Evolutionary conservation across 2,888 invertebrate species (phyloP).

Genomic region (Pachliopta kotzebuea): DNA sequence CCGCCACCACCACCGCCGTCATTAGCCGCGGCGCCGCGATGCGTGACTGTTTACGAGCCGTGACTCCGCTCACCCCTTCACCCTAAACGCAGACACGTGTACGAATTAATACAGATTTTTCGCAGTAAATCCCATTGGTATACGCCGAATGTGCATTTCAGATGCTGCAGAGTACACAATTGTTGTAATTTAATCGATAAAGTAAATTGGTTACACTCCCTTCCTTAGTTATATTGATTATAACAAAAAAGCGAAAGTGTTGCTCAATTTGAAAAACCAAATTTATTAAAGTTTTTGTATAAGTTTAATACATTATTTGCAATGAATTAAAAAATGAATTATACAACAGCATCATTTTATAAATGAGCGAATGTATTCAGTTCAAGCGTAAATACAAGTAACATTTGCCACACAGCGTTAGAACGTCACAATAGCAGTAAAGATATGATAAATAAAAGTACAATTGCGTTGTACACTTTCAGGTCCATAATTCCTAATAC

Average conservation of each 20-base stretch:
- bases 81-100: constrained; percentile 75
- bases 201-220: constrained; percentile 15
- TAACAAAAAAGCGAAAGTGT: background rate
- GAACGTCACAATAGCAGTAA: background rate
- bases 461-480: constrained; percentile 9
- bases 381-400: background rate
- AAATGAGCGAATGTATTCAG: background rate
- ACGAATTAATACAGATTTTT: constrained; percentile 73
- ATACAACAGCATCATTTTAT: too few relatives aligned
- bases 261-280: background rate
- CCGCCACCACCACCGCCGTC: constrained; percentile 53
- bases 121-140: constrained; percentile 44
- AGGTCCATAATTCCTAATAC: constrained; percentile 53
- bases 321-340: too few relatives aligned
- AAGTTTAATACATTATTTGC: too few relatives aligned
- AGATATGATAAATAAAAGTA: constrained; percentile 1
- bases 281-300: too few relatives aligned
- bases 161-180: constrained; percentile 17
- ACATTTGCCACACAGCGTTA: background rate
- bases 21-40: constrained; percentile 59
- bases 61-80: constrained; percentile 69
- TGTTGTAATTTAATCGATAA: constrained; percentile 25
- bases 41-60: constrained; percentile 76
- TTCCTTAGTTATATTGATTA: constrained; percentile 6
- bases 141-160: constrained; percentile 24